Evolutionary conservation across 2,113 vertebrate genomes (phyloP).

Genomic region (Xenopus laevis): DNA sequence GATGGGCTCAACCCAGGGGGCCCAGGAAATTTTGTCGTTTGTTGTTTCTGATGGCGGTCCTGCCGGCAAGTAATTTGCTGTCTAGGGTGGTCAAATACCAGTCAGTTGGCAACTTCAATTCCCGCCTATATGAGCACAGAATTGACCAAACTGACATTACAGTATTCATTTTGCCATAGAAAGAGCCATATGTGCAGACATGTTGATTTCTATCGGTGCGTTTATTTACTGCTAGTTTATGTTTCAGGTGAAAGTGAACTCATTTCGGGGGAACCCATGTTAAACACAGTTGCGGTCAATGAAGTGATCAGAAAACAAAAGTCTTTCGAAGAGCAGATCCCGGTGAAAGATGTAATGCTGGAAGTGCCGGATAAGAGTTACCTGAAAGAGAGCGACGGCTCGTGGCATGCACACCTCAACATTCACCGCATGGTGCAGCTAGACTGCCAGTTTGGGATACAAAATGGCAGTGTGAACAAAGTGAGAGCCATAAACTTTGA

Average conservation of each 20-base stretch:
- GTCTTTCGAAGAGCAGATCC: slow-evolving; percentile 48
- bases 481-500: neutral
- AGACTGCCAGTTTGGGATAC: neutral
- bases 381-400: slow-evolving; percentile 44
- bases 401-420: slow-evolving; percentile 70
- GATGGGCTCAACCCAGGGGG: too few species aligned
- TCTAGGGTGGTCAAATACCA: too few species aligned
- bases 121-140: too few species aligned
- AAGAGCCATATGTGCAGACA: slow-evolving; percentile 33
- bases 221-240: neutral
- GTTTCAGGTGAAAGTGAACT: slow-evolving; percentile 50
- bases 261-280: slow-evolving; percentile 48
- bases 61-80: too few species aligned
- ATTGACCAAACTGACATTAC: too few species aligned
- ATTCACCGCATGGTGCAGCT: slow-evolving; percentile 56
- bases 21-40: too few species aligned
- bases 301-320: slow-evolving; percentile 50
- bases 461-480: neutral
- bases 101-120: too few species aligned
- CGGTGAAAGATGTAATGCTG: slow-evolving; percentile 49
- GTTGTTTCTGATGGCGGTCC: too few species aligned
- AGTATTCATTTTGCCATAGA: too few species aligned
- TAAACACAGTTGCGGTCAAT: slow-evolving; percentile 62
- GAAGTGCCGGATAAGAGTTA: slow-evolving; percentile 28
- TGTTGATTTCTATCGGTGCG: too few species aligned